Percentiles rank a stretch among this genome's conserved stretches.
These are phyloP conservation scores for Nasonia longicornis DNA, from an alignment of 1,140 invertebrate genomes.

Conservation along the genomic window DNA sequence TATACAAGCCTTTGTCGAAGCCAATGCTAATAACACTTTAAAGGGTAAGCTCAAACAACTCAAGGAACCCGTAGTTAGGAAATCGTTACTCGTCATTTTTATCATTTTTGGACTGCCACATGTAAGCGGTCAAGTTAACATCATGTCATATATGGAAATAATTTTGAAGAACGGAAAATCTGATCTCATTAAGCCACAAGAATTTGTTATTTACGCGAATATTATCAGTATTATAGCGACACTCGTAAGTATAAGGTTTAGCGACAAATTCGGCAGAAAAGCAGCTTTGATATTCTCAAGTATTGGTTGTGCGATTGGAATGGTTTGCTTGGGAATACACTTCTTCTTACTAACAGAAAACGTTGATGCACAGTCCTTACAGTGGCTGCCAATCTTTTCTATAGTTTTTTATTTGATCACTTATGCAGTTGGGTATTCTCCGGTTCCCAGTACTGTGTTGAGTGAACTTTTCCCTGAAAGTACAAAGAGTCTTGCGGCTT, in stretches of 20 bases:
- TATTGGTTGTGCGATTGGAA: conserved; percentile 68
- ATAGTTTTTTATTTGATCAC: conserved; percentile 45
- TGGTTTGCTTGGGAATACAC: conserved; percentile 71
- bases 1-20: background rate
- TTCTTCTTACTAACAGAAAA: conserved; percentile 71
- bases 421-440: conserved; percentile 76
- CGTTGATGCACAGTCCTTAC: conserved; percentile 57
- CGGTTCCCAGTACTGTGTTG: conserved; percentile 78
- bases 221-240: conserved; percentile 74
- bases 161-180: conserved; percentile 76
- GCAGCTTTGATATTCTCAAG: conserved; percentile 75
- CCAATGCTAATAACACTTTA: background rate
- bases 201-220: conserved; percentile 76
- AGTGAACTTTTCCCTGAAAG: conserved; percentile 80
- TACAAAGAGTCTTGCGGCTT: conserved; percentile 76
- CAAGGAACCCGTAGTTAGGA: conserved; percentile 55
- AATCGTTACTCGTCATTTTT: conserved; percentile 74
- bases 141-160: conserved; percentile 79
- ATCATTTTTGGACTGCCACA: conserved; percentile 80
- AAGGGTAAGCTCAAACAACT: background rate
- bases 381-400: conserved; percentile 48
- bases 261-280: conserved; percentile 78
- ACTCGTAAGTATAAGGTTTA: conserved; percentile 72
- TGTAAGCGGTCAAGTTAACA: conserved; percentile 78
- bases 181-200: conserved; percentile 61